Conservation (phyloP, 2,113 vertebrate genomes). For the Coregonus clupeaformis region DNA sequence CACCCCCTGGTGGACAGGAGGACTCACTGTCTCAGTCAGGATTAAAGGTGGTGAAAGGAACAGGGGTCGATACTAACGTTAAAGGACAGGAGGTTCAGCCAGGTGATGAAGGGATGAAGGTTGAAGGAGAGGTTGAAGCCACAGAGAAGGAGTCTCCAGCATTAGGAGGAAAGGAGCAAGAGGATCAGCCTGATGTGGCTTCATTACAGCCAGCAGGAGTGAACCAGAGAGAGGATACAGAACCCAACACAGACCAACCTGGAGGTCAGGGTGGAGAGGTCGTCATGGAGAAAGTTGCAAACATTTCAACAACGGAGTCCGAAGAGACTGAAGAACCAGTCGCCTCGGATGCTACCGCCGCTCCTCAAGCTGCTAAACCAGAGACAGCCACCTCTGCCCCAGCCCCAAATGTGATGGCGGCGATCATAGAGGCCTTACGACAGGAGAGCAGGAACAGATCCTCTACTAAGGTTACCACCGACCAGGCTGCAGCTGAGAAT, state of each 20-base stretch:
- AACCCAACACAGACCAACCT: not conserved
- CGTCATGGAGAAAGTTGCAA: not conserved
- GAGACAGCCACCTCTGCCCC: not conserved
- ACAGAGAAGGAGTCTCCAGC: not conserved
- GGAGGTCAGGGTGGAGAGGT: not conserved
- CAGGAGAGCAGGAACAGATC: not conserved
- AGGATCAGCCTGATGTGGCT: not conserved
- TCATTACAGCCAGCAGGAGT: not conserved
- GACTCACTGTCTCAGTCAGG: not conserved
- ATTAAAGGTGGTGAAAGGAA: not conserved
- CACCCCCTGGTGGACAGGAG: conserved; percentile 7
- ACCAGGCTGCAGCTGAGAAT: not conserved
- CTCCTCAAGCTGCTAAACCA: not conserved
- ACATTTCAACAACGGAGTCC: not conserved
- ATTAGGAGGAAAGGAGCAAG: not conserved
- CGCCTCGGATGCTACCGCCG: not conserved
- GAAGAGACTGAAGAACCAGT: not conserved
- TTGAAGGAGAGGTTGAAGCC: not conserved
- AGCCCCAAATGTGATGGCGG: not conserved
- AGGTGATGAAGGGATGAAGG: not conserved
- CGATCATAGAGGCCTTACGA: not conserved
- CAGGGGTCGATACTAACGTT: fast-evolving
- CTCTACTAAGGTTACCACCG: not conserved
- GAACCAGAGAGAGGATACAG: not conserved
- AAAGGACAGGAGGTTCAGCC: not conserved